Evolutionary conservation across 2,888 invertebrate species (phyloP), one percentile per base, ranked within the genome.

Genomic region (Auanema freiburgensis): DNA sequence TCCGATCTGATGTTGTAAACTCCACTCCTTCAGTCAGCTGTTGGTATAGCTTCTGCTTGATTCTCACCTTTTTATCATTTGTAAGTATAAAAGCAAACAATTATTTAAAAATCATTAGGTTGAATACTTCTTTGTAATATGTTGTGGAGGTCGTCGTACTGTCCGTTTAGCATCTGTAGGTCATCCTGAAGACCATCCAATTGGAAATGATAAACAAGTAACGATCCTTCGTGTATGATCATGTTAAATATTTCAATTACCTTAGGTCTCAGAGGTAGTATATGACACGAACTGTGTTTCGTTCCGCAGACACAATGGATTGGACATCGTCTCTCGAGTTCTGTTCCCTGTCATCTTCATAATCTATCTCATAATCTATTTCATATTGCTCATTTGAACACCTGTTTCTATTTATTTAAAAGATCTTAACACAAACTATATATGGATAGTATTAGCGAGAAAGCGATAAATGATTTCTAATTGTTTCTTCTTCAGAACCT

Each of bases 121-220:
- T 41, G 82, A 83, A 61, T 83, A 83, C 64, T 81, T 83, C 63
- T 43, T 80, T 11, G 80, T 81, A 6, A 79, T 82, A 44, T 73
- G 78, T 62, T 78, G 76, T 59, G 77, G 79, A 23, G 65, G 74
- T 46, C 72, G 73, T 18, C 69, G 79, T 43, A 70, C 68, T 2
- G 67, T 76, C n/a, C 62, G 69, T n/a, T 69, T 74, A 49, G 63
- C 67, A 21, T 66, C 63, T 2, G 55, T 60, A 25, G 66, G 66
- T 33, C 43, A 46, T 2, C 65, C 65, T 14, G 73, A 73, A 44
- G 73, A 73, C 8, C 67, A 69, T 46, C 74, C 71, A 12, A 58
- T 73, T 46, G 70, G 72, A 44, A 59, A 71, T 18, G 66, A 69
- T 21, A 74, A 69, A 43, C 69, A 74, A 50, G 59, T 59, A 46